These are phyloP conservation scores for Andrena chrysosceles DNA, from an alignment of 2,888 invertebrate species.

Conservation along the genomic window DNA sequence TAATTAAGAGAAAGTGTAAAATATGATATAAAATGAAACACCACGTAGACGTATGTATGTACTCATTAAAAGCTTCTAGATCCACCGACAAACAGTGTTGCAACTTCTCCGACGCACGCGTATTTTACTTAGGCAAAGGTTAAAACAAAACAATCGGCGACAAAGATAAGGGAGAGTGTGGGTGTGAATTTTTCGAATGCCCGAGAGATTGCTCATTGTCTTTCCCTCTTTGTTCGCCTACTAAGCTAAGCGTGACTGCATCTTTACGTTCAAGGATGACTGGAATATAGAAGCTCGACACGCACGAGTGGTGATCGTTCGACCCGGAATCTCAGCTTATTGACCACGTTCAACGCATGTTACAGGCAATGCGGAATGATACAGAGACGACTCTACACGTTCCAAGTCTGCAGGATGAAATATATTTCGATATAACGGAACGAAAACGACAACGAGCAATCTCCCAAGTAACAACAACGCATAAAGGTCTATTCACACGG, in stretches of 20 bases:
- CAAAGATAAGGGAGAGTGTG: conserved; percentile 57
- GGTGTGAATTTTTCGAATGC: conserved; percentile 69
- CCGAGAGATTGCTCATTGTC: conserved; percentile 65
- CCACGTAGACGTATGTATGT: neutral
- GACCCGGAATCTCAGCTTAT: conserved; percentile 44
- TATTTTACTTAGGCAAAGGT: conserved; percentile 14
- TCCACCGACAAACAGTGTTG: conserved; percentile 1
- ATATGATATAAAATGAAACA: conserved; percentile 3
- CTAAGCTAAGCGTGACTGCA: conserved; percentile 61
- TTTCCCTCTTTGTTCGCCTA: conserved; percentile 59
- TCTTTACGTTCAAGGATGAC: conserved; percentile 75
- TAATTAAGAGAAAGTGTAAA: conserved; percentile 13
- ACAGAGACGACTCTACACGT: neutral
- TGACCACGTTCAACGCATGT: conserved; percentile 19
- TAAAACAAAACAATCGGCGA: conserved; percentile 46
- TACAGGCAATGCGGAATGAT: neutral
- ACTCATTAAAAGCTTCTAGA: conserved; percentile 1
- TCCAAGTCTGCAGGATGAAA: neutral
- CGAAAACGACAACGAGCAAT: neutral
- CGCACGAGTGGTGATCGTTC: conserved; percentile 55
- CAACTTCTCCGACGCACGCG: conserved; percentile 1
- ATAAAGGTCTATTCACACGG: neutral
- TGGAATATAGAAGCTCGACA: conserved; percentile 62
- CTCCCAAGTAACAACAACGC: neutral
- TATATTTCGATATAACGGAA: neutral